These are phyloP conservation scores for Lerista edwardsae DNA, from an alignment of 2,797 vertebrate genomes.

Conservation along the genomic window DNA sequence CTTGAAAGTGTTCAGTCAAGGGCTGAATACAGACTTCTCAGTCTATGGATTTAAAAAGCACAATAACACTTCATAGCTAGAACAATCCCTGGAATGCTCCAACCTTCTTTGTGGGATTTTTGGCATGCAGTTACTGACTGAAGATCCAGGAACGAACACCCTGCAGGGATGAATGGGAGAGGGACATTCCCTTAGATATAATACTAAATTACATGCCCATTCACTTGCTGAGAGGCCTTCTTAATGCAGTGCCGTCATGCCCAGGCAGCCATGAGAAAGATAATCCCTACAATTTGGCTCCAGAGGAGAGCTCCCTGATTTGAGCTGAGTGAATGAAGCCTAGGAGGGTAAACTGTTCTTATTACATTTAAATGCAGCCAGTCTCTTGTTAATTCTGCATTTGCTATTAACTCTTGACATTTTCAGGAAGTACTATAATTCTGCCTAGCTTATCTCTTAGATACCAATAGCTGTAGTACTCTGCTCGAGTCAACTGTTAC, in stretches of 20 bases:
- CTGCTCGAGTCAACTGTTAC: neutral
- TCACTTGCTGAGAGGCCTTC: neutral
- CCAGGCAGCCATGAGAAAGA: neutral
- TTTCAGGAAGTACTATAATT: slow-evolving; percentile 4
- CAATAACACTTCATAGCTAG: neutral
- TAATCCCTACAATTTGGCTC: neutral
- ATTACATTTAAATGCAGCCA: neutral
- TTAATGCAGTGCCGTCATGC: neutral
- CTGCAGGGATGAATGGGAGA: neutral
- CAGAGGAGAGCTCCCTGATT: neutral
- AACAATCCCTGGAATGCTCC: neutral
- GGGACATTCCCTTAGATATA: neutral
- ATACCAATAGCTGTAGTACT: neutral
- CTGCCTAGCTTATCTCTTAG: neutral
- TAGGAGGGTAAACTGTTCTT: neutral
- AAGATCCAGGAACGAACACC: neutral
- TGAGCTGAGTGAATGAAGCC: neutral
- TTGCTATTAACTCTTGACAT: neutral
- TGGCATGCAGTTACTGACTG: neutral
- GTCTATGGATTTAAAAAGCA: neutral
- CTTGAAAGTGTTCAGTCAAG: neutral
- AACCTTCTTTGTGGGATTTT: neutral
- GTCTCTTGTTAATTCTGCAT: neutral
- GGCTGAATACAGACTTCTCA: neutral
- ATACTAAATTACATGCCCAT: neutral